Base-by-base conservation (phyloP, 1,140 invertebrate genomes). In the Aphelenchoides avenae region DNA sequence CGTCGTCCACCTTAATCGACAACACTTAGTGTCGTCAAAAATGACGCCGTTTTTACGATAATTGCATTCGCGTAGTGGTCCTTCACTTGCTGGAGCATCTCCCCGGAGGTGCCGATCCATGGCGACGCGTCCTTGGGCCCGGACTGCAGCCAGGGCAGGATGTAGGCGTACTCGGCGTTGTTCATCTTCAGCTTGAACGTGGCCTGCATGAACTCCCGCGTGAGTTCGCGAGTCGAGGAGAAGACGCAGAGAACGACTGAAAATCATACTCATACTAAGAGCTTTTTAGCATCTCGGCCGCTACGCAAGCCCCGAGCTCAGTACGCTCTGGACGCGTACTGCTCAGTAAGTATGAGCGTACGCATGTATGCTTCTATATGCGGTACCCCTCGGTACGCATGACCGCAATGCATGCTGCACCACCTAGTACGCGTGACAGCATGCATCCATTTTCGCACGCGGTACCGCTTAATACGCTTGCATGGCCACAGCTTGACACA, bases 21-120 rank as follows among this genome's bases (percentile, higher is more conserved):
- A 69, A 1, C 65, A 57, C 36, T 69, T 68, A 1, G 55, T 55
- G 52, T 13, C 27, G 51, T 11, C 6, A 7, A 43, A 11, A 31
- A 57, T 5, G 13, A 13, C 34, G 18, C 34, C 11, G 34, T 36
- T 36, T 57, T 60, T 54, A 72, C 71, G 33, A 75, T 75, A 27
- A 75, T 77, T 22, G 74, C 54, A 53, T 75, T 75, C 20, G 67
- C 55, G 55, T 75, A 75, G 33, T 63, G 62, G 47, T 76, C 71
- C 49, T 77, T 77, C 9, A 75, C 64, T 43, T 75, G 75, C 57
- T 75, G 73, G 22, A 75, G 43, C 52, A 77, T 57, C 43, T 74
- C 67, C 3, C 72, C 74, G 30, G 53, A 53, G 20, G 56, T 40
- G 30, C 71, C 72, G 48, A 76, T 59, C 74, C 74, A 75, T n/a